These are phyloP conservation scores for Drosophila bocki DNA, from an alignment of 1,140 invertebrate species.

Conservation along the genomic window DNA sequence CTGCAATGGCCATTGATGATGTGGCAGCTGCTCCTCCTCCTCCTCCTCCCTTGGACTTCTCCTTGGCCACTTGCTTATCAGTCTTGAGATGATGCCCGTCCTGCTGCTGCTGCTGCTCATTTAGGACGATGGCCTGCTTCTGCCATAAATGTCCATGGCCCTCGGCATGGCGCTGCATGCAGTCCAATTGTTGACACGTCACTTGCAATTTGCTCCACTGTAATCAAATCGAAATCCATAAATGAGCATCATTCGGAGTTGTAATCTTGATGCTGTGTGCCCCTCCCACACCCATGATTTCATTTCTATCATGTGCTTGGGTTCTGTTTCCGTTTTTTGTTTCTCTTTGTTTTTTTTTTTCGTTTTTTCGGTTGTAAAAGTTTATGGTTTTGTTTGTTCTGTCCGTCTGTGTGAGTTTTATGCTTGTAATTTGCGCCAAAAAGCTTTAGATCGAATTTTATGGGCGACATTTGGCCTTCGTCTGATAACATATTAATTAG, in stretches of 20 bases:
- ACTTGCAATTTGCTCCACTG: conserved; percentile 85
- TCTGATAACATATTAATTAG: conserved; percentile 61
- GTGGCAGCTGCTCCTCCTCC: conserved; percentile 14
- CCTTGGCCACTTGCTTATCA: conserved; percentile 59
- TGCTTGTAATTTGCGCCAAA: conserved; percentile 45
- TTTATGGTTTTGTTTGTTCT: conserved; percentile 60
- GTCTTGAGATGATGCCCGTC: conserved; percentile 60
- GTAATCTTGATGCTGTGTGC: conserved; percentile 31
- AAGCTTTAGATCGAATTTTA: conserved; percentile 63
- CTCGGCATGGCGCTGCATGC: conserved; percentile 84
- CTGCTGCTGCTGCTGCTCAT: conserved; percentile 69
- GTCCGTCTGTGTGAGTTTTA: conserved; percentile 56
- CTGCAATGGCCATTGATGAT: conserved; percentile 15
- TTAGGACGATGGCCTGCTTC: conserved; percentile 79
- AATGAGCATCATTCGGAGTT: conserved; percentile 48
- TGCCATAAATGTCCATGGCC: conserved; percentile 84
- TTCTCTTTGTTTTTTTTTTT: conserved; percentile 13
- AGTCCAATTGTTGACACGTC: conserved; percentile 84
- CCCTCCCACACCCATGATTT: not conserved
- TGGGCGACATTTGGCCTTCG: conserved; percentile 49
- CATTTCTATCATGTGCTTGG: conserved; percentile 27
- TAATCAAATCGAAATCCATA: conserved; percentile 79
- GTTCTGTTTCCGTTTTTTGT: conserved; percentile 12
- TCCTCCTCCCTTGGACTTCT: conserved; percentile 19
- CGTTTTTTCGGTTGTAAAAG: conserved; percentile 46